A percentile compares a stretch with the other conserved stretches of the same genome.
phyloP scores from a whole-genome alignment of 53 echinoderm and acorn worm species.

The Stichopus horrens region DNA sequence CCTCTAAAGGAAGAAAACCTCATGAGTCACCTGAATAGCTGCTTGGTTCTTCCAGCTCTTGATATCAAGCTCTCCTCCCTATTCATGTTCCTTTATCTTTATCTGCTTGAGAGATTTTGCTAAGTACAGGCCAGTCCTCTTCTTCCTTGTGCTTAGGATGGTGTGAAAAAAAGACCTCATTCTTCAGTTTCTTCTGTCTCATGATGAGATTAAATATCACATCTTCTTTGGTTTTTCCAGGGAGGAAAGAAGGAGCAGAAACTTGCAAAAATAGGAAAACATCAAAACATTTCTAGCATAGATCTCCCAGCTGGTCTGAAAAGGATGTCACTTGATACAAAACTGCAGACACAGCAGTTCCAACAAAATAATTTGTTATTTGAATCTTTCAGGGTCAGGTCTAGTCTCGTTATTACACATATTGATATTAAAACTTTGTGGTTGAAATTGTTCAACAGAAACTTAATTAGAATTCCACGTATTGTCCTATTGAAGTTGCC shows the following conservation, averaged over 20 bases:
- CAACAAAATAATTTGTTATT: too few relatives aligned
- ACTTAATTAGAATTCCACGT: too few relatives aligned
- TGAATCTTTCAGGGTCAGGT: too few relatives aligned
- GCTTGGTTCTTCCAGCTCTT: slow-evolving; percentile 8
- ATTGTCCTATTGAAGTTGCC: too few relatives aligned
- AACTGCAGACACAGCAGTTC: too few relatives aligned
- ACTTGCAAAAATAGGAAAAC: background rate
- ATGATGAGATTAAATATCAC: background rate
- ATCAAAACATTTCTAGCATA: background rate
- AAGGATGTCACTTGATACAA: too few relatives aligned
- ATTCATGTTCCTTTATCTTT: background rate
- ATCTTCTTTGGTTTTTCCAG: background rate
- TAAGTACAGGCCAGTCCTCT: background rate
- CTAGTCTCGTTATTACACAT: too few relatives aligned
- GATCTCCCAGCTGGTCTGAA: background rate
- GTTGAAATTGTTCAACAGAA: too few relatives aligned
- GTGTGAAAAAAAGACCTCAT: background rate
- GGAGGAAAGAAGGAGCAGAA: background rate
- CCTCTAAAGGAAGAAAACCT: slow-evolving; percentile 10
- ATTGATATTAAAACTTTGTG: too few relatives aligned
- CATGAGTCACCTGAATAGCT: slow-evolving; percentile 28
- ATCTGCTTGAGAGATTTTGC: background rate
- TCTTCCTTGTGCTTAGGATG: background rate
- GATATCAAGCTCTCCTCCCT: slow-evolving; percentile 3
- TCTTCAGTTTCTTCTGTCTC: background rate